A percentile compares a stretch with the other conserved stretches of the same genome.
These are phyloP conservation scores for Madoqua kirkii DNA, from an alignment of 2,113 vertebrate species.

Conservation along the genomic window DNA sequence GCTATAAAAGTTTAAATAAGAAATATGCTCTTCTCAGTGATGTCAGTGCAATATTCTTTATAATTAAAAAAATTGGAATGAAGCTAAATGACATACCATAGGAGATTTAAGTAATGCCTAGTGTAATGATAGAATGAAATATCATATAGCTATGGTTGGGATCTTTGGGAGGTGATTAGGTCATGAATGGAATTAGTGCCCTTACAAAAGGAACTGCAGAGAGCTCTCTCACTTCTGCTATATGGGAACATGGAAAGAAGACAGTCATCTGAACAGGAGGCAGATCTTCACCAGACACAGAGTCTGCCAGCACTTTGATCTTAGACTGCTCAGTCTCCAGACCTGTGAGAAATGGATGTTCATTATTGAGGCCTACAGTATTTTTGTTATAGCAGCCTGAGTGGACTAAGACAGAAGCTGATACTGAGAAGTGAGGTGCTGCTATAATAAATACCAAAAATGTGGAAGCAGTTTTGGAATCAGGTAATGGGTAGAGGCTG, in stretches of 20 bases:
- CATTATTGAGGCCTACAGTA: not conserved
- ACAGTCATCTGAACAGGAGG: not conserved
- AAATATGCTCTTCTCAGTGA: not conserved
- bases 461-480: not conserved
- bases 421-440: not conserved
- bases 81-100: not conserved
- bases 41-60: not conserved
- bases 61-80: not conserved
- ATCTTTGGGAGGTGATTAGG: not conserved
- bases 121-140: not conserved
- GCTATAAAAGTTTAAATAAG: not conserved
- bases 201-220: not conserved
- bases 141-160: not conserved
- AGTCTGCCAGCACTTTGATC: not conserved
- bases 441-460: not conserved
- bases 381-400: not conserved
- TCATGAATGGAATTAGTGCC: not conserved
- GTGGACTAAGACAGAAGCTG: not conserved
- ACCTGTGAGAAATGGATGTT: not conserved
- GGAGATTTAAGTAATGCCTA: not conserved
- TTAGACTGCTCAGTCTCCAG: not conserved
- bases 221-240: not conserved
- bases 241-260: not conserved
- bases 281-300: fast-evolving
- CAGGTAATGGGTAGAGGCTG: not conserved